A percentile compares a stretch with the other conserved stretches of the same genome.
phyloP scores from a whole-genome alignment of 2,797 vertebrate species.

The Coilia nasus region DNA sequence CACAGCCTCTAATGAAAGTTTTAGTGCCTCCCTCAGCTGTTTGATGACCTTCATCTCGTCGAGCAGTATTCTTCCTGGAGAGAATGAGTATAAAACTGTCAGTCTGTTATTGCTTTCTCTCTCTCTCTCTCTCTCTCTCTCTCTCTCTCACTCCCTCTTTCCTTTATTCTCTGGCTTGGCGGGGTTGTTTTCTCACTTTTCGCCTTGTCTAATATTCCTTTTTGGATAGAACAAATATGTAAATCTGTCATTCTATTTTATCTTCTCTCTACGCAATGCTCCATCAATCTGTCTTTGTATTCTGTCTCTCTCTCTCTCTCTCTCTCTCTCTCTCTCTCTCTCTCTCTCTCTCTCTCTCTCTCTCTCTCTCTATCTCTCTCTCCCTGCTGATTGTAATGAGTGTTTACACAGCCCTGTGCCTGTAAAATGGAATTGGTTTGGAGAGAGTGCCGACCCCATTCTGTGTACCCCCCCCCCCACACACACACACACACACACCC shows the following conservation, averaged over 20 bases:
- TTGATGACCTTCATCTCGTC: not conserved
- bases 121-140: not conserved
- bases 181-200: not conserved
- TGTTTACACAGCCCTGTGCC: slow-evolving; percentile 69
- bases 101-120: not conserved
- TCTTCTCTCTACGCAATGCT: not conserved
- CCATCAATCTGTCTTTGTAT: not conserved
- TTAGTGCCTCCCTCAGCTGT: not conserved
- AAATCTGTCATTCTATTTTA: slow-evolving; percentile 47
- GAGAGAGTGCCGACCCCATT: slow-evolving; percentile 46
- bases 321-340: slow-evolving; percentile 36
- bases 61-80: not conserved
- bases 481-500: no score
- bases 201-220: slow-evolving; percentile 27
- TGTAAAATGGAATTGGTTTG: slow-evolving; percentile 65
- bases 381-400: slow-evolving; percentile 61
- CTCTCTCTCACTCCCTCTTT: not conserved
- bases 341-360: slow-evolving; percentile 51
- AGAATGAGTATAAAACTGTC: slow-evolving; percentile 12
- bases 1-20: not conserved
- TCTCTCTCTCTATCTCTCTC: slow-evolving; percentile 51
- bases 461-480: slow-evolving; percentile 28
- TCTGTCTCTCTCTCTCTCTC: not conserved
- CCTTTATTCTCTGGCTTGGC: not conserved
- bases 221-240: not conserved